These are phyloP conservation scores for Stictocephala bisonia DNA, from an alignment of 2,888 invertebrate species.

Conservation along the genomic window DNA sequence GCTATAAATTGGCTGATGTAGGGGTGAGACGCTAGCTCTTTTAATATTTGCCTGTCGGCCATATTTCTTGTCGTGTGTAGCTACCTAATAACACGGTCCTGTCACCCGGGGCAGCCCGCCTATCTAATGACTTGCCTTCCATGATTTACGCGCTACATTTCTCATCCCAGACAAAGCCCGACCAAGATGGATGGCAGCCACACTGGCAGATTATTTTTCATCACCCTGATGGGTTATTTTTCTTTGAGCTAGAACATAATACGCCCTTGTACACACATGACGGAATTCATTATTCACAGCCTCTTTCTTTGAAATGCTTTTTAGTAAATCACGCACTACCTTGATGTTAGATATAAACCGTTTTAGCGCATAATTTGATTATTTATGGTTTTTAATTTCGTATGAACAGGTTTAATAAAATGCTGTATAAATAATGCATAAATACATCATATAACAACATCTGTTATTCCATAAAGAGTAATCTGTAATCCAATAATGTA, in stretches of 20 bases:
- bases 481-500: too few species aligned
- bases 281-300: slow-evolving; percentile 18
- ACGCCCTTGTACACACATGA: slow-evolving; percentile 44
- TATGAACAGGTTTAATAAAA: too few species aligned
- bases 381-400: too few species aligned
- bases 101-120: slow-evolving; percentile 47
- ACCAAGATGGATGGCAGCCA: slow-evolving; percentile 39
- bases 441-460: too few species aligned
- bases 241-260: slow-evolving; percentile 46
- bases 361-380: too few species aligned
- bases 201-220: slow-evolving; percentile 50
- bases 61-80: slow-evolving; percentile 51
- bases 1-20: slow-evolving; percentile 49
- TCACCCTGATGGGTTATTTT: slow-evolving; percentile 50
- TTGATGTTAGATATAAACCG: too few species aligned
- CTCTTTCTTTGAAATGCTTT: neutral
- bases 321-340: too few species aligned
- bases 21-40: slow-evolving; percentile 41
- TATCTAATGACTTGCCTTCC: slow-evolving; percentile 50
- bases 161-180: slow-evolving; percentile 47
- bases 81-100: slow-evolving; percentile 49
- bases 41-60: slow-evolving; percentile 51
- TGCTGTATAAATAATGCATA: too few species aligned
- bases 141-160: slow-evolving; percentile 49
- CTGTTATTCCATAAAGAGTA: too few species aligned